Conservation (phyloP, 2,113 vertebrate genomes). For the Lanius ludovicianus region DNA sequence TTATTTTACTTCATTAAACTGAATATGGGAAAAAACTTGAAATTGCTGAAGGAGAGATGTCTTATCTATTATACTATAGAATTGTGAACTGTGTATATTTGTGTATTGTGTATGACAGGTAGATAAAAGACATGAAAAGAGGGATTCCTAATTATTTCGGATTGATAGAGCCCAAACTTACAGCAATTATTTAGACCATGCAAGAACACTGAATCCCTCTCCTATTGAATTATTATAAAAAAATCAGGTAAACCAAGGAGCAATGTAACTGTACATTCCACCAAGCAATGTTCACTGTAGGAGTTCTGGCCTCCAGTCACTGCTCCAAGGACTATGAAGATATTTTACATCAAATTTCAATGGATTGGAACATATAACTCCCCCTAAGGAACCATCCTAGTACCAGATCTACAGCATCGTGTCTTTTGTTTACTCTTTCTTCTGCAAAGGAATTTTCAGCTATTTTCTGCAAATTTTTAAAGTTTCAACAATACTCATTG, state of each 20-base stretch:
- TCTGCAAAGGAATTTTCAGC: not conserved
- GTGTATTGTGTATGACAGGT: not conserved
- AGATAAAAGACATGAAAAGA: not conserved
- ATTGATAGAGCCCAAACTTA: not conserved
- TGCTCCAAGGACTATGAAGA: not conserved
- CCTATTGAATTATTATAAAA: not conserved
- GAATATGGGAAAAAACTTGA: not conserved
- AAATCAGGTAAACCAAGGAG: not conserved
- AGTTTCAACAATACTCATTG: not conserved
- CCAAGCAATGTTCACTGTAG: not conserved
- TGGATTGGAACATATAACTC: not conserved
- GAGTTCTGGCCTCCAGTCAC: not conserved
- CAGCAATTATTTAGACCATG: not conserved
- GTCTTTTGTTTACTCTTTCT: not conserved
- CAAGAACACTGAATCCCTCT: not conserved
- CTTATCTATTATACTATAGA: not conserved
- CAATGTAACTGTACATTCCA: not conserved
- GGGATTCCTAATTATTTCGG: not conserved
- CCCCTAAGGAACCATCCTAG: not conserved
- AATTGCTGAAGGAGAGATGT: not conserved
- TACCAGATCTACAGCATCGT: rapidly evolving
- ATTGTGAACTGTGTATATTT: not conserved
- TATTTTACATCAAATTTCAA: not conserved
- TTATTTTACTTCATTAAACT: not conserved
- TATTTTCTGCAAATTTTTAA: not conserved